Percentiles rank a stretch among this genome's conserved stretches.
Evolutionary conservation across 2,113 vertebrate species (phyloP).

Genomic region (Bothrops jararaca): DNA sequence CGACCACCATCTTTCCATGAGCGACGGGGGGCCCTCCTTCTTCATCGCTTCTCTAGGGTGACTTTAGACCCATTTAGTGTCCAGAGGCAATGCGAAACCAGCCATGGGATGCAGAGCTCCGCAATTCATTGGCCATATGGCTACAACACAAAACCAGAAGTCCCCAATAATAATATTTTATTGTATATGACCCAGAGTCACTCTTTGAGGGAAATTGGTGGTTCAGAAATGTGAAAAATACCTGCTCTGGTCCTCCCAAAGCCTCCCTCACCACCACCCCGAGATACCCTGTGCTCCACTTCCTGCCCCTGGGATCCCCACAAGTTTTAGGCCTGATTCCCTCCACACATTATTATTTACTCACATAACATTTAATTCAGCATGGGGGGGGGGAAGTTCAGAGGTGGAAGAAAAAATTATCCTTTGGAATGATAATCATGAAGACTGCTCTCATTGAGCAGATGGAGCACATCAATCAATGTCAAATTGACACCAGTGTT

Average conservation of each 20-base stretch:
- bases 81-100: no score
- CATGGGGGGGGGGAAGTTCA: neutral
- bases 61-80: no score
- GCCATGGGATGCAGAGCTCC: no score
- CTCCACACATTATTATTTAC: neutral
- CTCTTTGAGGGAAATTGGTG: neutral
- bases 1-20: no score
- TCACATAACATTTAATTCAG: slow-evolving; percentile 36
- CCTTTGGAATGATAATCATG: slow-evolving; percentile 21
- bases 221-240: neutral
- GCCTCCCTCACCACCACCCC: neutral
- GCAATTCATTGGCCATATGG: no score
- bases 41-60: no score
- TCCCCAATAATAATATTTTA: neutral
- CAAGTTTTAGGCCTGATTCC: neutral
- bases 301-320: neutral
- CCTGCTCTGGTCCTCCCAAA: neutral
- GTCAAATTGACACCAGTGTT: slow-evolving; percentile 10
- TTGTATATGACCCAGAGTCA: neutral
- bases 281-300: neutral
- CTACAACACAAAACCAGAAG: no score
- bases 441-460: slow-evolving; percentile 3
- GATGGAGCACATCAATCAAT: neutral
- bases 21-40: no score
- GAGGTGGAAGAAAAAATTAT: slow-evolving; percentile 5